A percentile compares a stretch with the other conserved stretches of the same genome.
Evolutionary conservation across 2,888 invertebrate species (phyloP).

Genomic region (Orchesella flavescens): DNA sequence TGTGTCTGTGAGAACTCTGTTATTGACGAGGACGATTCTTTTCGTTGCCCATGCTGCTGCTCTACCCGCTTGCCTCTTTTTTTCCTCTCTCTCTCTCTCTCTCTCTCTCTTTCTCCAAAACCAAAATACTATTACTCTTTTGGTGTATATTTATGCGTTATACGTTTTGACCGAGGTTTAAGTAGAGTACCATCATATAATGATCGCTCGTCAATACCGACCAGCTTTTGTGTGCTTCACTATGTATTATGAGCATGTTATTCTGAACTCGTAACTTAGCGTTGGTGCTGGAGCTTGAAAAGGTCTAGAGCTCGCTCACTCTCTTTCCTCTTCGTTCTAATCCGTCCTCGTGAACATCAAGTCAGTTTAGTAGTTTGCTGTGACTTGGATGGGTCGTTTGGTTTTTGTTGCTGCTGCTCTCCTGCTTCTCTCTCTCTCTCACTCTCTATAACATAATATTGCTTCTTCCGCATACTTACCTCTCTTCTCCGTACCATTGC

Average conservation of each 20-base stretch:
- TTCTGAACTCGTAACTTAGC: background rate
- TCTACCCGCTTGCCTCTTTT: slow-evolving; percentile 14
- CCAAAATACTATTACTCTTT: background rate
- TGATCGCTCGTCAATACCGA: slow-evolving; percentile 43
- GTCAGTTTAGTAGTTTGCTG: slow-evolving; percentile 27
- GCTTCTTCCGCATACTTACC: slow-evolving; percentile 11
- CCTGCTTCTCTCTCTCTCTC: background rate
- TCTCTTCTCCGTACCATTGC: background rate
- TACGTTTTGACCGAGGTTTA: slow-evolving; percentile 46
- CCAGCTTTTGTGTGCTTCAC: background rate
- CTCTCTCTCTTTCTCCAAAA: slow-evolving; percentile 1
- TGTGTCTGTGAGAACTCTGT: slow-evolving; percentile 6
- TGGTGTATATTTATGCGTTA: slow-evolving; percentile 10
- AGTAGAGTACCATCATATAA: slow-evolving; percentile 38
- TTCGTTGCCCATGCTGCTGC: slow-evolving; percentile 10
- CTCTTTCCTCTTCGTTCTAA: slow-evolving; percentile 37
- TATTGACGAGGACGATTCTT: slow-evolving; percentile 25
- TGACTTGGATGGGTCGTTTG: slow-evolving; percentile 8
- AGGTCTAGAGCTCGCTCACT: background rate
- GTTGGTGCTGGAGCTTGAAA: slow-evolving; percentile 5
- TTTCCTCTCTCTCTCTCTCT: no score
- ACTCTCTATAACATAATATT: slow-evolving; percentile 1
- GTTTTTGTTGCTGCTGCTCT: slow-evolving; percentile 26
- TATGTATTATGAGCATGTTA: background rate
- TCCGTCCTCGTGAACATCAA: slow-evolving; percentile 35